Conservation (phyloP, 2,888 invertebrate genomes). For the Torymus texanus region DNA sequence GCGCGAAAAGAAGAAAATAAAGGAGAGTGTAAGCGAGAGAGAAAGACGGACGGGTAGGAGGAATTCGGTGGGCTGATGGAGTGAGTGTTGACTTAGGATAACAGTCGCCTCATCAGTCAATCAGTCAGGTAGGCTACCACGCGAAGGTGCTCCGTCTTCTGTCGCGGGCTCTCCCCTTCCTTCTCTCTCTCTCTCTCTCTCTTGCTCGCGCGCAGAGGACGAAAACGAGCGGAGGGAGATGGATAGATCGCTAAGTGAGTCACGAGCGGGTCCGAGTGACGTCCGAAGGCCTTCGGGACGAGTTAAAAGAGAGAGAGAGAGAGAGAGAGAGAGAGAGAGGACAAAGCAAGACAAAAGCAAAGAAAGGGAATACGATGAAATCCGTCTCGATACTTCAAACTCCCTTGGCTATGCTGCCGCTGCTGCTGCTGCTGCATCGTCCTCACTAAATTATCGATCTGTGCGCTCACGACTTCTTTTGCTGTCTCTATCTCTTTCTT, state of each 20-base stretch:
- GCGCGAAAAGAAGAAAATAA: slow-evolving; percentile 22
- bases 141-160: slow-evolving; percentile 69
- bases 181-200: slow-evolving; percentile 60
- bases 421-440: slow-evolving; percentile 31
- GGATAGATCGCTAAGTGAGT: slow-evolving; percentile 68
- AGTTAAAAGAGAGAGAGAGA: slow-evolving; percentile 25
- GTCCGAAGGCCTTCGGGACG: slow-evolving; percentile 57
- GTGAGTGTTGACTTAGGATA: slow-evolving; percentile 75
- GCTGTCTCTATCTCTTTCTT: not conserved
- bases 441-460: slow-evolving; percentile 49
- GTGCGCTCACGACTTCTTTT: slow-evolving; percentile 39
- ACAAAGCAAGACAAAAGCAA: slow-evolving; percentile 44
- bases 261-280: slow-evolving; percentile 65
- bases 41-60: slow-evolving; percentile 38
- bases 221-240: slow-evolving; percentile 23
- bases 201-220: slow-evolving; percentile 29
- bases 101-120: slow-evolving; percentile 75
- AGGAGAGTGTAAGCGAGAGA: slow-evolving; percentile 18
- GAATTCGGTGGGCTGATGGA: slow-evolving; percentile 72
- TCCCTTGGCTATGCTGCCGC: slow-evolving; percentile 3
- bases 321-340: slow-evolving; percentile 20
- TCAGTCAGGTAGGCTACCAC: slow-evolving; percentile 70
- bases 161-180: slow-evolving; percentile 59
- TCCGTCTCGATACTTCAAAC: slow-evolving; percentile 54
- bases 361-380: slow-evolving; percentile 48